Conservation (phyloP, 2,797 vertebrate species). For the Erpetoichthys calabaricus region DNA sequence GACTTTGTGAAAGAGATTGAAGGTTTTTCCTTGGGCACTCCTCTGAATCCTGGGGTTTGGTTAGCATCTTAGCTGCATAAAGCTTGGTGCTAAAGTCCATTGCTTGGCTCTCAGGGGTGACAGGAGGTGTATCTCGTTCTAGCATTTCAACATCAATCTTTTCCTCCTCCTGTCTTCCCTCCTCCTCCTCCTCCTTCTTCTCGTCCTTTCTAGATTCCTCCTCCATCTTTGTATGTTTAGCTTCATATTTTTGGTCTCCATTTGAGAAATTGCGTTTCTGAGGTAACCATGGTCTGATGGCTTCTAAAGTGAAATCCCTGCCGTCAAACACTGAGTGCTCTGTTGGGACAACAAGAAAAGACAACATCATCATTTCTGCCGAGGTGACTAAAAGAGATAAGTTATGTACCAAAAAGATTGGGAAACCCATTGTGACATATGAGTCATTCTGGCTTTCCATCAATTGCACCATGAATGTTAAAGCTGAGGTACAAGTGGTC, state of each 20-base stretch:
- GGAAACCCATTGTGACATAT: no score
- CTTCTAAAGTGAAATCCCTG: constrained; percentile 15
- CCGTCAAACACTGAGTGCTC: constrained; percentile 28
- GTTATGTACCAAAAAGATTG: no score
- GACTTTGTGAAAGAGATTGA: not conserved
- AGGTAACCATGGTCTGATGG: constrained; percentile 31
- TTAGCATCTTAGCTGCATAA: constrained; percentile 9
- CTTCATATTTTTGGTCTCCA: not conserved
- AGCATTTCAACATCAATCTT: constrained; percentile 45
- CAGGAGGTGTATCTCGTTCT: constrained; percentile 46
- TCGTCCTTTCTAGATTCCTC: constrained; percentile 3
- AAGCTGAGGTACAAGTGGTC: no score
- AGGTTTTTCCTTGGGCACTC: not conserved
- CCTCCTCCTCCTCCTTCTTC: constrained; percentile 22
- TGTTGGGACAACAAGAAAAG: constrained; percentile 16
- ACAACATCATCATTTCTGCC: not conserved
- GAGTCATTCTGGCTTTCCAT: no score
- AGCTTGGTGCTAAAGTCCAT: constrained; percentile 44
- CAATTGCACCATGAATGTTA: no score
- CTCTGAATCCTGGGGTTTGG: constrained; percentile 8
- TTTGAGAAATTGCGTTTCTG: constrained; percentile 25
- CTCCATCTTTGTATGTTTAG: constrained; percentile 11
- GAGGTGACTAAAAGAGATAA: no score
- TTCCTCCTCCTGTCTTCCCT: constrained; percentile 28
- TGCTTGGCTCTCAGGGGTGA: constrained; percentile 46